Evolutionary conservation across 2,888 invertebrate genomes (phyloP), one percentile per base, ranked within the genome.

Genomic region (Cryptosula pallasiana): DNA sequence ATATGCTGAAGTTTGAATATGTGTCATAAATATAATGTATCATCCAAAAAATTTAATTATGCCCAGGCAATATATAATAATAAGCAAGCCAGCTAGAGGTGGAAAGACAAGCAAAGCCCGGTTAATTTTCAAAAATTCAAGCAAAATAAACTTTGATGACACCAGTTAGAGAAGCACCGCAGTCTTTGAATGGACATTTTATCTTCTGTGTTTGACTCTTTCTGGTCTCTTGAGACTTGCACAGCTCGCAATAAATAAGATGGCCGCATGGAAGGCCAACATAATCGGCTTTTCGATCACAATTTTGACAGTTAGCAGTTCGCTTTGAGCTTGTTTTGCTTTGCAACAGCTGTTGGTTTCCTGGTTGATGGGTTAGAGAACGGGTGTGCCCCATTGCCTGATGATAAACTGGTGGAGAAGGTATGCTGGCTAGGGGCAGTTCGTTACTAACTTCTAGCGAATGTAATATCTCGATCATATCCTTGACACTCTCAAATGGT

Each of bases 231-330:
- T 63, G 3, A 32, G 63, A 16, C 20, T 45, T 45, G 27, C 63
- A 63, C n/a, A 5, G 3, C 2, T 63, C 63, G n/a, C 63, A 63
- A 13, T 25, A 63, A 9, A 32, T 29, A 63, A 63, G 63, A 63
- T 63, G 63, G 29, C 63, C 63, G 32, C 63, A 63, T n/a, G 63
- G 63, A 29, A 63, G 32, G 9, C 63, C 27, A 32, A 63, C 27
- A 32, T 63, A 16, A 32, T 5, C 3, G n/a, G 63, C 25, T 32
- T 45, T 45, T 45, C 5, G 45, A 13, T 45, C 45, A 20, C 45
- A 45, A 45, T 13, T 45, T 45, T 45, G 5, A 45, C 45, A 45
- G 20, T 20, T 20, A 45, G 45, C 45, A 13, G 5, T 45, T 13
- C 20, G 45, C 20, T 45, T 45, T 13, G 45, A 13, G 20, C 45